Conservation (phyloP, 1,140 invertebrate species). For the Whitmania pigra region DNA sequence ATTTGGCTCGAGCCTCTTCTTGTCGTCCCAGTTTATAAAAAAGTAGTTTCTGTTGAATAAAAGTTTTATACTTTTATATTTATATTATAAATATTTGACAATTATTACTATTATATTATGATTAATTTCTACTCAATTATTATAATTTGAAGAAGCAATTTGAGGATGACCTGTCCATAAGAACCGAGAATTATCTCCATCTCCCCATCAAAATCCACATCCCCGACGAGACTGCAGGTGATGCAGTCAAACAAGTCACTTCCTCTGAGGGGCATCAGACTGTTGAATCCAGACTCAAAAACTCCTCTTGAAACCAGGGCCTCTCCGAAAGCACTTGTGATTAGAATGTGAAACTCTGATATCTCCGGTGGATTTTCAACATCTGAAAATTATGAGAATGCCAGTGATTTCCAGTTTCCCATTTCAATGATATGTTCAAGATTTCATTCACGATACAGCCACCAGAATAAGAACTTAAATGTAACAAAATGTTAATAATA, state of each 20-base stretch:
- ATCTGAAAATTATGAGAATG: too few species aligned
- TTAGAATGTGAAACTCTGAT: constrained; percentile 46
- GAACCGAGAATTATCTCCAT: constrained; percentile 61
- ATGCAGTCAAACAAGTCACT: constrained; percentile 50
- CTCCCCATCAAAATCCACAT: constrained; percentile 59
- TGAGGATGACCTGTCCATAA: constrained; percentile 44
- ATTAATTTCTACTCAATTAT: neutral
- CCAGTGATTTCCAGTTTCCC: too few species aligned
- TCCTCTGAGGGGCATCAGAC: constrained; percentile 44
- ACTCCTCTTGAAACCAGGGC: constrained; percentile 53
- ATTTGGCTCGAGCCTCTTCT: neutral
- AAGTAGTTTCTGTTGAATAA: neutral
- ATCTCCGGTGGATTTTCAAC: too few species aligned
- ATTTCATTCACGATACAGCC: too few species aligned
- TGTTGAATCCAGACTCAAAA: constrained; percentile 47
- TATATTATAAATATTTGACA: neutral
- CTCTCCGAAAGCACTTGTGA: constrained; percentile 49
- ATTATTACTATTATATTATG: neutral
- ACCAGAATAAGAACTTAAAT: too few species aligned
- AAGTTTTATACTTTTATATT: neutral
- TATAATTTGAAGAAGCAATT: neutral
- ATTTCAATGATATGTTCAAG: too few species aligned
- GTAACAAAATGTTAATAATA: too few species aligned
- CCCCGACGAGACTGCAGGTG: constrained; percentile 51
- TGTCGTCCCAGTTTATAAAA: neutral